phyloP scores from a whole-genome alignment of 2,113 vertebrate genomes.

The Sardina pilchardus region DNA sequence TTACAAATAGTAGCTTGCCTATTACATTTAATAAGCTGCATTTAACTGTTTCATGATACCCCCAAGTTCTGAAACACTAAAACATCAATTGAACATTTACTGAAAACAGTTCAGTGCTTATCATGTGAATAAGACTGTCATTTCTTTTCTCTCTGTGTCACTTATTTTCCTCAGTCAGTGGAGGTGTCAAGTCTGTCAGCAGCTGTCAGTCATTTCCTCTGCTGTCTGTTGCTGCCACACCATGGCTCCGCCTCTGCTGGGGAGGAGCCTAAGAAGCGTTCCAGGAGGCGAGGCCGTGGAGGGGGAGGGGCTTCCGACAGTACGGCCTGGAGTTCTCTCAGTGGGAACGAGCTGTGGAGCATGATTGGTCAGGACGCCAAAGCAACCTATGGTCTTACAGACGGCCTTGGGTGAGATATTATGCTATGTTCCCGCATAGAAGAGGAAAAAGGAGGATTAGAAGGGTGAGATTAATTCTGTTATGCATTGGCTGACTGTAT shows the following conservation, averaged over 20 bases:
- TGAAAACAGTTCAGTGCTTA: not conserved
- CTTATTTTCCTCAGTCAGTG: constrained; percentile 62
- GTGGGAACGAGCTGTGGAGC: constrained; percentile 74
- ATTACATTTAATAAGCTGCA: not conserved
- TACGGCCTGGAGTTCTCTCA: constrained; percentile 70
- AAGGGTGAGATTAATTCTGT: not conserved
- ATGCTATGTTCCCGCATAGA: not conserved
- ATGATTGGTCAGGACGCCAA: constrained; percentile 70
- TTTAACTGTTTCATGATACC: not conserved
- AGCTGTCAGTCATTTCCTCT: constrained; percentile 79
- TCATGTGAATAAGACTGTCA: not conserved
- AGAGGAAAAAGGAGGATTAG: not conserved
- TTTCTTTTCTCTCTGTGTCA: not conserved
- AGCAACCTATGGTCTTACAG: constrained; percentile 71
- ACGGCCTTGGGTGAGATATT: constrained; percentile 64
- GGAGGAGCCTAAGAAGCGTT: constrained; percentile 75
- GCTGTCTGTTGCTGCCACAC: constrained; percentile 77
- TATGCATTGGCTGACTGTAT: not conserved
- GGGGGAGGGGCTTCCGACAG: constrained; percentile 65
- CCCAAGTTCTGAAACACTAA: not conserved
- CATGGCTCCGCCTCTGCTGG: constrained; percentile 60
- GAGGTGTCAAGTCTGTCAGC: constrained; percentile 72
- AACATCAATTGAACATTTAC: not conserved
- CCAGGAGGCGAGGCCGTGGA: constrained; percentile 69
- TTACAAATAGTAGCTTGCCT: not conserved